Evolutionary conservation across 2,113 vertebrate genomes (phyloP).

Genomic region (Pandion haliaetus): DNA sequence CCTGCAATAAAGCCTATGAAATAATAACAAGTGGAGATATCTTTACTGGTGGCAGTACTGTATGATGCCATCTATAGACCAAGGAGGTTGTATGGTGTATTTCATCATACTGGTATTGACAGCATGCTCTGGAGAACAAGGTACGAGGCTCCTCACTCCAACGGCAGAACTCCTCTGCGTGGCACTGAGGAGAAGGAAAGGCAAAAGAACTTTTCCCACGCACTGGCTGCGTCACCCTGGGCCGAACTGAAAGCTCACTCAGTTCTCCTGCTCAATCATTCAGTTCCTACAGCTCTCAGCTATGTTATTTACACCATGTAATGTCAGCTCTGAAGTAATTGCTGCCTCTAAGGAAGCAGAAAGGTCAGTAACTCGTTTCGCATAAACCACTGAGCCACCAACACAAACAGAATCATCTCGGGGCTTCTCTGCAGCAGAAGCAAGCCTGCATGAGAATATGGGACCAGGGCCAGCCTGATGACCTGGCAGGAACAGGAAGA

Average conservation of each 20-base stretch:
- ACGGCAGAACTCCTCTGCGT: not conserved
- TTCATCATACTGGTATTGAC: not conserved
- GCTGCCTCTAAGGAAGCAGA: not conserved
- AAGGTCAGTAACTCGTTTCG: not conserved
- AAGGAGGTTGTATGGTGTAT: not conserved
- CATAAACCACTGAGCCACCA: not conserved
- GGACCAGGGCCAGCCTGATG: not conserved
- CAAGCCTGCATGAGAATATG: not conserved
- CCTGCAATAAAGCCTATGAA: not conserved
- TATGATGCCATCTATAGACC: not conserved
- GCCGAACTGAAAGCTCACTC: not conserved
- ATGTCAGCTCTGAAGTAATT: not conserved
- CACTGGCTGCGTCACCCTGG: not conserved
- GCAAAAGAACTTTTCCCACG: not conserved
- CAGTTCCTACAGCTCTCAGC: not conserved
- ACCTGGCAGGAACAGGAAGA: not conserved
- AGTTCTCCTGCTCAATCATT: not conserved
- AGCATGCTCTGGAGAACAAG: not conserved
- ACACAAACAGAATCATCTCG: not conserved
- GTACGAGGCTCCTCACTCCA: not conserved
- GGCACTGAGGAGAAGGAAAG: not conserved
- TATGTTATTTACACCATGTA: not conserved
- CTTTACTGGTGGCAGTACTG: not conserved
- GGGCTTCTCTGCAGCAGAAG: not conserved
- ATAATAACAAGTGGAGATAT: not conserved